Evolutionary conservation across 2,888 invertebrate species (phyloP), one percentile per base, ranked within the genome.

Genomic region (Byasa hedistus): DNA sequence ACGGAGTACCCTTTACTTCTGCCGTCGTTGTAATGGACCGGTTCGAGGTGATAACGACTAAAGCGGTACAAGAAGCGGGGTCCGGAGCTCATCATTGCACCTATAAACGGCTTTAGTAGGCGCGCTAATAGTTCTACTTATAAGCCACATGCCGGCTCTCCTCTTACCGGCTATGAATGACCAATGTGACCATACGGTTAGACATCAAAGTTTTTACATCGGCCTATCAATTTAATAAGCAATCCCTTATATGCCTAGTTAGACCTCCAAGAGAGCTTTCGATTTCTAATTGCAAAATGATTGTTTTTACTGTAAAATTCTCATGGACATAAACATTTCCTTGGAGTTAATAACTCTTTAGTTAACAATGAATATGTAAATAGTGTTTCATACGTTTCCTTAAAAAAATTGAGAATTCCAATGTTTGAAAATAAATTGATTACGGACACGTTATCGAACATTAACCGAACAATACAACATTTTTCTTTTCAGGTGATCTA

Each of bases 41-140:
- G 66, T 61, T 52, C 27, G 39, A 57, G 39, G 66, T 39, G 66
- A 61, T 66, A 65, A 65, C 57, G 57, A 36, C 23, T 36, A 51
- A 59, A 36, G 54, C 22, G 39, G 52, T 36, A 62, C 56, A 51
- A 23, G 61, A 57, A 32, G 62, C 44, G 27, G 48, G 51, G 60
- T 57, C 52, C 36, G 32, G n/a, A 60, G 59, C 55, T 66, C 66
- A 61, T 66, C 66, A 66, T 27, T 61, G 66, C 57, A 12, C 54
- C 66, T 36, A 61, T 66, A 61, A 61, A 61, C 56, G 61, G 23
- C 57, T 17, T 61, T 12, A 44, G 62, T 55, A 56, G 27, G 44
- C 44, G 51, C 65, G 52, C 21, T 66, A 65, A 65, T 65, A 60
- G 60, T 48, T 36, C 51, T 61, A 57, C 65, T 65, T 61, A 57